Conservation (phyloP, 2,888 invertebrate species). For the Malacosoma neustria region DNA sequence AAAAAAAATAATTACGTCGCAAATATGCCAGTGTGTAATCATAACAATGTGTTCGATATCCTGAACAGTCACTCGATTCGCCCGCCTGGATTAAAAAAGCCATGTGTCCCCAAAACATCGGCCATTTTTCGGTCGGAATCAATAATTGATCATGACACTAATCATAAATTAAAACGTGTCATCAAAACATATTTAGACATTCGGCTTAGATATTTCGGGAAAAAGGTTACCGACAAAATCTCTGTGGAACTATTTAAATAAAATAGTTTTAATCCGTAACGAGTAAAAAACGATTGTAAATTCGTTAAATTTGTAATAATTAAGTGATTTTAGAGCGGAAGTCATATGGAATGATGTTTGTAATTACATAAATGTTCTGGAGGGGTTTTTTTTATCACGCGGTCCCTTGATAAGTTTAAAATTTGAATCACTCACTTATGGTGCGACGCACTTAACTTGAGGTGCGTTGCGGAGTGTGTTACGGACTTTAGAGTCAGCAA, state of each 20-base stretch:
- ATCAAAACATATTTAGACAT: not conserved
- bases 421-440: not conserved
- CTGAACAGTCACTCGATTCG: too few species aligned
- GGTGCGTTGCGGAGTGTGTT: not conserved
- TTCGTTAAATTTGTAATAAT: not conserved
- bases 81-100: too few species aligned
- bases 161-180: too few species aligned
- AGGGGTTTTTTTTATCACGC: not conserved
- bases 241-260: not conserved
- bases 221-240: not conserved
- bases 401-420: not conserved
- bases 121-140: slow-evolving; percentile 5
- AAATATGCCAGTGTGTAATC: too few species aligned
- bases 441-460: not conserved
- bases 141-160: too few species aligned
- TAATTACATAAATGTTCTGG: not conserved
- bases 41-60: too few species aligned
- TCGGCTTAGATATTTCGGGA: not conserved
- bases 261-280: not conserved
- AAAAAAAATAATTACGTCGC: too few species aligned
- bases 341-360: not conserved
- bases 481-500: not conserved
- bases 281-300: not conserved
- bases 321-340: not conserved
- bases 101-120: too few species aligned